Evolutionary conservation across 2,113 vertebrate species (phyloP).

Genomic region (Hypomesus transpacificus): DNA sequence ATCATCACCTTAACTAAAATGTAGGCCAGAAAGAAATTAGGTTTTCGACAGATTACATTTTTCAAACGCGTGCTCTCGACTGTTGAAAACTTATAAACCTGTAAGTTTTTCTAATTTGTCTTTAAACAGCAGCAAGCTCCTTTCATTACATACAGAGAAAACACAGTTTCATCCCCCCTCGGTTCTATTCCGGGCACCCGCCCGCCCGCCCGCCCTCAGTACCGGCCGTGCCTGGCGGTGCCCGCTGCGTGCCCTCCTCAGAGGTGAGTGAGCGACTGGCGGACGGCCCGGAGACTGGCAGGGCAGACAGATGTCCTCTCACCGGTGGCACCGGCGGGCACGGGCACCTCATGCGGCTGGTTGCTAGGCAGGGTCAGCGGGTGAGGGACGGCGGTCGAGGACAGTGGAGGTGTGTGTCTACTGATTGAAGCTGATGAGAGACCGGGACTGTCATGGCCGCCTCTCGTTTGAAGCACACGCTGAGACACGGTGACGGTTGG

Average conservation of each 20-base stretch:
- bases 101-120: no score
- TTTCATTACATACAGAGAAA: no score
- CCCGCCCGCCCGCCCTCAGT: neutral
- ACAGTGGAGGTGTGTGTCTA: neutral
- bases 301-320: constrained; percentile 47
- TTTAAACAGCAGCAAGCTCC: no score
- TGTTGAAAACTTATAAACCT: no score
- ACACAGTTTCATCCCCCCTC: neutral
- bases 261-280: constrained; percentile 31
- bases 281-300: constrained; percentile 23
- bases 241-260: no score
- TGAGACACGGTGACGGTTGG: no score
- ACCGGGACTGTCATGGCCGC: neutral
- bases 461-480: no score
- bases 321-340: constrained; percentile 16
- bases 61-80: no score
- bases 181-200: neutral
- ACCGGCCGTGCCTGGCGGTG: neutral
- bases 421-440: neutral
- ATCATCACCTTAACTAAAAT: no score
- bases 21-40: no score
- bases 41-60: no score
- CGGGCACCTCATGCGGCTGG: constrained; percentile 14
- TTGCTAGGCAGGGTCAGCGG: constrained; percentile 8
- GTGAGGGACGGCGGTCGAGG: constrained; percentile 26